Percentiles rank a stretch among this genome's conserved stretches.
phyloP scores from a whole-genome alignment of 2,113 vertebrate species.

The Oceanites oceanicus region DNA sequence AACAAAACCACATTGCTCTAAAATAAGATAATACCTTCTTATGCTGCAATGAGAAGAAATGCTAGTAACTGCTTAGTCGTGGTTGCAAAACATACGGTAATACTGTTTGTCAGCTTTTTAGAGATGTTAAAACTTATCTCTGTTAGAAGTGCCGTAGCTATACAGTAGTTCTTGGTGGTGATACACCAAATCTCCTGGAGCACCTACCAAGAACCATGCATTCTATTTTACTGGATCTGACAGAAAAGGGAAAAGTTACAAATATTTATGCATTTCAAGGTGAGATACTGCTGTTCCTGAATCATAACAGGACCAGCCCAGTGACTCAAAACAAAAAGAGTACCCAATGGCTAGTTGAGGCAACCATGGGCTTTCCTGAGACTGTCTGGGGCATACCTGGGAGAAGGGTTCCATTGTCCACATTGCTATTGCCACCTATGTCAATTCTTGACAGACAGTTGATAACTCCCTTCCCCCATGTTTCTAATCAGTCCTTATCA shows the following conservation, averaged over 20 bases:
- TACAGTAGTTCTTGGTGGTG: not conserved
- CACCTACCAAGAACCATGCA: not conserved
- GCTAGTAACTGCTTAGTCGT: not conserved
- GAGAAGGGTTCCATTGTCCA: not conserved
- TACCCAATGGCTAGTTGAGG: not conserved
- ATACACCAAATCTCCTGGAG: fast-evolving
- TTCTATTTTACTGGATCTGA: not conserved
- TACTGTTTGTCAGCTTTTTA: not conserved
- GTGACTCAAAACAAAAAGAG: not conserved
- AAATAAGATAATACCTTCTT: not conserved
- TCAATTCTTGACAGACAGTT: not conserved
- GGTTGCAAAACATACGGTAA: not conserved
- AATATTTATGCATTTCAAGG: not conserved
- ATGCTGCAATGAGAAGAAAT: not conserved
- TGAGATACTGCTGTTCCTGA: not conserved
- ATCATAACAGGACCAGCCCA: not conserved
- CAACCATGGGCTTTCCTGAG: not conserved
- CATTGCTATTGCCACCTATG: not conserved
- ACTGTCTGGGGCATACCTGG: too few species aligned
- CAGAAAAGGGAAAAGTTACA: not conserved
- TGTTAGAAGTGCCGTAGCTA: not conserved
- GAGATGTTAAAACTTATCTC: not conserved
- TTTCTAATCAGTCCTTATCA: not conserved
- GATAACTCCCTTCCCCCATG: fast-evolving
- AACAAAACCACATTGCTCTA: not conserved